Base-by-base conservation (phyloP, 2,113 vertebrate genomes). In the Acanthisitta chloris region DNA sequence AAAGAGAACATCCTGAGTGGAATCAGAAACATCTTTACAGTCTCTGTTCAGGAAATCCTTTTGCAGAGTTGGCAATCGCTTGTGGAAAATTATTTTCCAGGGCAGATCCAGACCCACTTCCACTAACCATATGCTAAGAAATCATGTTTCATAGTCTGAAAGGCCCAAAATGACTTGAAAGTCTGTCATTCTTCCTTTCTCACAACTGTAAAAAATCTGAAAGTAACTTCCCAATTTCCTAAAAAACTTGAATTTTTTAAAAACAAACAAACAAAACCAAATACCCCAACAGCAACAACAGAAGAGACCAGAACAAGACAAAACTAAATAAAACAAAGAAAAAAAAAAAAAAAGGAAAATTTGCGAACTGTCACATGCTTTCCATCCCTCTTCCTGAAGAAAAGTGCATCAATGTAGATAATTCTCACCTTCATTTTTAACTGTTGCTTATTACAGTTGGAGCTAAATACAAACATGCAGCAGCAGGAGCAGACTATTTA, bases 1-100 rank as follows among this genome's bases (percentile, higher is more conserved):
- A 90, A 82, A 94, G 78, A 72, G 70, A 94, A 87, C 52, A 76
- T 66, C 25, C 65, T 85, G 42, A 85, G 70, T 87, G 40, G 84
- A 96, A 91, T 94, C 84, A 92, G 84, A 96, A 76, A 49, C 23
- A 4, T 91, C 89, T 92, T 94, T 88, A 82, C 70, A 70, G 84
- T 62, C 78, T 81, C 73, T 2, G 6, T 48, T 85, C 81, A 96
- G 89, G 86, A 97, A 96, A 85, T 81, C 61, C 81, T 88, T 91
- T 83, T 88, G 80, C 86, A 74, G 69, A 84, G 49, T 31, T 95
- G 95, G 83, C 94, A 94, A 79, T 78, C 8, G 17, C 58, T 70
- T 76, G 49, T 87, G 81, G 62, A 96, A 97, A 94, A 96, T 87
- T 76, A 87, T 94, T 92, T 95, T 96, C 81, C 93, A 87, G 86